Conservation (phyloP, 2,113 vertebrate genomes). For the Gila orcuttii region DNA sequence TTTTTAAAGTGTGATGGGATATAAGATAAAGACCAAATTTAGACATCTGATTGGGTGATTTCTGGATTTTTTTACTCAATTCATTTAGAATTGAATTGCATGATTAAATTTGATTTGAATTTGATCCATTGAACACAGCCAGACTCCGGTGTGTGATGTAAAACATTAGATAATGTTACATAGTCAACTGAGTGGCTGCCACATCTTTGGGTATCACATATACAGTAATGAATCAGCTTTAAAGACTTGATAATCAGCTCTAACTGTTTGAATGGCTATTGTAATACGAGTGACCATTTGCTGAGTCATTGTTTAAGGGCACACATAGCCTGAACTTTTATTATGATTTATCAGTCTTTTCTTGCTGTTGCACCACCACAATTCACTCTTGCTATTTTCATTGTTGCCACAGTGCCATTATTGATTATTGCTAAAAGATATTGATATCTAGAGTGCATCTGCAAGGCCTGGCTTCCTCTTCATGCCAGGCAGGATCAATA, state of each 20-base stretch:
- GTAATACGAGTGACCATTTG: not conserved
- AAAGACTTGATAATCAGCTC: not conserved
- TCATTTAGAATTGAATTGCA: not conserved
- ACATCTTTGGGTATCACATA: not conserved
- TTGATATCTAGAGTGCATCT: conserved; percentile 48
- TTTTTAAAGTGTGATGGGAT: not conserved
- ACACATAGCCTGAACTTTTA: not conserved
- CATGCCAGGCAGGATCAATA: conserved; percentile 43
- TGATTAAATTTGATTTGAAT: not conserved
- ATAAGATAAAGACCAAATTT: not conserved
- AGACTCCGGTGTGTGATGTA: not conserved
- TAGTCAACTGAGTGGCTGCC: not conserved
- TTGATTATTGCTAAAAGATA: conserved; percentile 40
- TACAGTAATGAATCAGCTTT: conserved; percentile 8
- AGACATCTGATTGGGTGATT: not conserved
- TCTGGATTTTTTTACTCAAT: not conserved
- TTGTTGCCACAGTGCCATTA: not conserved
- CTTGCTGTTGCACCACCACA: not conserved
- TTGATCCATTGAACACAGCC: not conserved
- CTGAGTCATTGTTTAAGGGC: conserved; percentile 17
- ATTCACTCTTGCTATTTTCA: not conserved
- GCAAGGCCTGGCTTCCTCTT: conserved; percentile 36
- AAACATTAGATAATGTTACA: conserved; percentile 6
- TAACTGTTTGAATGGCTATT: conserved; percentile 9
- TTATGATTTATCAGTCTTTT: not conserved